Evolutionary conservation across 2,888 invertebrate genomes (phyloP).

Genomic region (Unio pictorum): DNA sequence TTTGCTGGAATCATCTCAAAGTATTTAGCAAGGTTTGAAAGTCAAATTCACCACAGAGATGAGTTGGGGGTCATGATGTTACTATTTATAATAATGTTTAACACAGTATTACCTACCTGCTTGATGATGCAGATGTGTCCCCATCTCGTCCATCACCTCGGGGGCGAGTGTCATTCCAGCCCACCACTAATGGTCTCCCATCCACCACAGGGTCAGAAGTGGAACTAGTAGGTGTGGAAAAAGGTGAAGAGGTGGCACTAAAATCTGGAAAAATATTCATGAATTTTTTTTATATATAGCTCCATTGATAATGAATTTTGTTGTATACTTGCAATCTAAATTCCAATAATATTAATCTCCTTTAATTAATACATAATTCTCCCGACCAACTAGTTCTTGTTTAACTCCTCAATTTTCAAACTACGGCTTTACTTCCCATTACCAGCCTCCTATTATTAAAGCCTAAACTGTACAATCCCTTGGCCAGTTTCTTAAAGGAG

Average conservation of each 20-base stretch:
- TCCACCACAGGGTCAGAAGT: constrained; percentile 49
- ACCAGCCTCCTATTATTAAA: not conserved
- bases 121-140: constrained; percentile 57
- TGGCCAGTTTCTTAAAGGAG: not conserved
- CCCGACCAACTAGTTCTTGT: too few species aligned
- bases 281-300: not conserved
- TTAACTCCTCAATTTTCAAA: too few species aligned
- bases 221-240: constrained; percentile 44
- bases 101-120: constrained; percentile 32
- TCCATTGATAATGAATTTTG: not conserved
- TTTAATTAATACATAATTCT: not conserved
- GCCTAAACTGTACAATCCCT: not conserved
- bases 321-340: not conserved
- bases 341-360: not conserved
- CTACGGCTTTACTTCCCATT: not conserved
- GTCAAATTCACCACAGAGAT: too few species aligned
- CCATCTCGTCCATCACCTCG: constrained; percentile 68
- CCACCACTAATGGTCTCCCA: constrained; percentile 57
- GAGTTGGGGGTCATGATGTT: too few species aligned
- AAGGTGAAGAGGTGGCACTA: constrained; percentile 44
- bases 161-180: constrained; percentile 61
- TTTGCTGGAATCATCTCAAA: too few species aligned
- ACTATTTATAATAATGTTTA: not conserved
- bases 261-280: constrained; percentile 37
- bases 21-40: too few species aligned